Conservation (phyloP, 2,888 invertebrate species). For the Melinaea marsaeus region DNA sequence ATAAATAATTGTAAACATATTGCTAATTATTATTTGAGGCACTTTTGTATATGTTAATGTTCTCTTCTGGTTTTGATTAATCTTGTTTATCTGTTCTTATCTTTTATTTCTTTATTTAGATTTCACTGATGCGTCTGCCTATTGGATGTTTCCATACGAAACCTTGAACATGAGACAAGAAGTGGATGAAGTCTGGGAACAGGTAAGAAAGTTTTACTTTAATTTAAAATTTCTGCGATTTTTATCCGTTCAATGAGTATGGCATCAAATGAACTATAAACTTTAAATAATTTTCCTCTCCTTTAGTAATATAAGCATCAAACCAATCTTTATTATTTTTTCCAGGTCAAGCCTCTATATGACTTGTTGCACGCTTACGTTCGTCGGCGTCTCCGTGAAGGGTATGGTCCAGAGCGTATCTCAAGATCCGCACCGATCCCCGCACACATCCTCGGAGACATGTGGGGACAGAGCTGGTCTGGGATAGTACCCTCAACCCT, state of each 20-base stretch:
- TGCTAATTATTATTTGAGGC: constrained; percentile 4
- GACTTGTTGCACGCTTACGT: constrained; percentile 93
- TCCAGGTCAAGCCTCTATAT: constrained; percentile 87
- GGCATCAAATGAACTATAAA: no score
- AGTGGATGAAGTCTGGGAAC: constrained; percentile 89
- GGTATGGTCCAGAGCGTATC: constrained; percentile 90
- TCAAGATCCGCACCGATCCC: constrained; percentile 89
- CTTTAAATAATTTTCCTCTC: neutral
- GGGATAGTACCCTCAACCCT: constrained; percentile 88
- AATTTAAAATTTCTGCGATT: neutral
- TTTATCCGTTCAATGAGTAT: no score
- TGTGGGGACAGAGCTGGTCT: constrained; percentile 94
- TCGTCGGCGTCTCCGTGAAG: constrained; percentile 87
- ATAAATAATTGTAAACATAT: neutral
- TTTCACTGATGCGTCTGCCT: constrained; percentile 90
- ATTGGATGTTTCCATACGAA: constrained; percentile 94
- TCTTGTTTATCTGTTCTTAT: neutral
- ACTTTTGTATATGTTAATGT: no score
- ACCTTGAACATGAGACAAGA: constrained; percentile 86
- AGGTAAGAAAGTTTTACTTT: constrained; percentile 49
- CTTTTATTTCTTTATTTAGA: constrained; percentile 74
- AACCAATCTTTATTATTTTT: constrained; percentile 10
- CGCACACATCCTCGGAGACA: constrained; percentile 91
- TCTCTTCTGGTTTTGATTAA: no score
- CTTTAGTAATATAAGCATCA: no score